Evolutionary conservation across 2,797 vertebrate species (phyloP), one percentile per base, ranked within the genome.

Genomic region (Anguilla marmorata): DNA sequence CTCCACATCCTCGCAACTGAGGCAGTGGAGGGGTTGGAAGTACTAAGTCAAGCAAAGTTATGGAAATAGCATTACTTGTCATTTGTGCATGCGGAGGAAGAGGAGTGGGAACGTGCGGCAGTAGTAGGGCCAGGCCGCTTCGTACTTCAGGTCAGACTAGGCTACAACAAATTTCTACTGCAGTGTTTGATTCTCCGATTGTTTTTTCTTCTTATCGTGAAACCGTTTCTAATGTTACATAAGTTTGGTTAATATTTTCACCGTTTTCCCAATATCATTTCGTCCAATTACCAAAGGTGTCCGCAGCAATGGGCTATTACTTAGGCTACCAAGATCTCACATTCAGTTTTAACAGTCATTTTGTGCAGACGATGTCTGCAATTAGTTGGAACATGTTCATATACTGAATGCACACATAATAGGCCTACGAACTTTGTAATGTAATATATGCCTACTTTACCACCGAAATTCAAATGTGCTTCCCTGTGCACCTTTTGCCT

Each of bases 1-100:
- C 24, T 45, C 79, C 21, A n/a, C 79, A n/a, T 48, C 79, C 21
- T 48, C 79, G 45, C 45, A 9, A 45, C 24, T n/a, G 24, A 50
- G 45, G 24, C 79, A 3, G 79, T 82, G 21, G 41, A 82, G 21
- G 4, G 76, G 19, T 19, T 41, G 37, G 19, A 21, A 45, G 12
- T 76, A 50, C 5, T 19, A 82, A 82, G 79, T 9, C 79, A 82
- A 45, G 33, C 16, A 79, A 79, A 82, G 79, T 82, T 82, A 27
- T 82, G 79, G 19, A 50, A 82, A n/a, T 50, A 12, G 41, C 50
- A 50, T 82, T 21, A 27, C 21, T 45, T 50, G 41, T 50, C 45
- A 50, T 50, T 50, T 50, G 16, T 50, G 41, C 41, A 24, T 8
- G 45, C 24, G 45, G 45, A 12, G 45, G 45, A 82, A 82, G 45